Conservation (phyloP, 2,888 invertebrate species). For the Plemyria rubiginata region DNA sequence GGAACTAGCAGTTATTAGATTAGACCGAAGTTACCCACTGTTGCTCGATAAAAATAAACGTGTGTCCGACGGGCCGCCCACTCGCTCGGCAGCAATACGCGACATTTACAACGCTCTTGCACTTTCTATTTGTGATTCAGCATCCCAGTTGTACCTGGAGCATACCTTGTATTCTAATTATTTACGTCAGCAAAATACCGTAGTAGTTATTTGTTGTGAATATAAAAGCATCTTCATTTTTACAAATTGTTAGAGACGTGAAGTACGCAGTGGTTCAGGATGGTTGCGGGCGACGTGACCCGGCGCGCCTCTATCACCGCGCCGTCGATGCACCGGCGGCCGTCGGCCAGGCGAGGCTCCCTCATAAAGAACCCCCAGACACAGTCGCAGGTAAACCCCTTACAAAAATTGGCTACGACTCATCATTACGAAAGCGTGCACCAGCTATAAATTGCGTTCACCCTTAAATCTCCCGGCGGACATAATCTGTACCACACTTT, state of each 20-base stretch:
- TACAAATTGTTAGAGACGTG: conserved; percentile 40
- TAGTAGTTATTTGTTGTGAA: not conserved
- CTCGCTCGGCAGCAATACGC: conserved; percentile 50
- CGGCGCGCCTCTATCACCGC: conserved; percentile 81
- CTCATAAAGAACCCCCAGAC: conserved; percentile 83
- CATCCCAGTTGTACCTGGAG: conserved; percentile 50
- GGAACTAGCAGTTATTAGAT: conserved; percentile 64
- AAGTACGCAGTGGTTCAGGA: conserved; percentile 48
- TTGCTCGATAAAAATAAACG: conserved; percentile 67
- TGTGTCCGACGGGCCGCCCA: conserved; percentile 47
- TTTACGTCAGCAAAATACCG: conserved; percentile 24
- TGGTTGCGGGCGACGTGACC: conserved; percentile 82
- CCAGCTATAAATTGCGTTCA: conserved; percentile 29
- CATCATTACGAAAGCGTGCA: conserved; percentile 17
- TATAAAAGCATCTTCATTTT: not conserved
- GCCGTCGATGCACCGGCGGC: conserved; percentile 82
- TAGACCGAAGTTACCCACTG: conserved; percentile 64
- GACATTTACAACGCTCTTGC: conserved; percentile 75
- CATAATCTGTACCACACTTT: conserved; percentile 17
- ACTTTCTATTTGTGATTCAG: conserved; percentile 73
- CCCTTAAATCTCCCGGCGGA: conserved; percentile 29
- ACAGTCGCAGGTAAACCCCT: conserved; percentile 69
- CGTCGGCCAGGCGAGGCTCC: conserved; percentile 85
- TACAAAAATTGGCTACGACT: conserved; percentile 18
- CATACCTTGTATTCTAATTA: conserved; percentile 18